Conservation (phyloP, 2,797 vertebrate species). For the Aselliscus stoliczkanus region DNA sequence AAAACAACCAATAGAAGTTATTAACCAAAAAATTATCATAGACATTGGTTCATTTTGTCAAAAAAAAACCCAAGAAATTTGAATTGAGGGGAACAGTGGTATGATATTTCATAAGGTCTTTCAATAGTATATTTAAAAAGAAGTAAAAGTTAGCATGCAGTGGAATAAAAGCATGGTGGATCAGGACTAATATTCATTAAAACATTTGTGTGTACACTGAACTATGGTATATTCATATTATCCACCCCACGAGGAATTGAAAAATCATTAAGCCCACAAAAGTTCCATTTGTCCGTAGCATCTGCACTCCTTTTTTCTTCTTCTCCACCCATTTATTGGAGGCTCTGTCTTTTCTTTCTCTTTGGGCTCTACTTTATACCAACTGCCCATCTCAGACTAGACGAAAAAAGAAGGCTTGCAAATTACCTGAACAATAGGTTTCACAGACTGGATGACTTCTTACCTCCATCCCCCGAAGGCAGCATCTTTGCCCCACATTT, state of each 20-base stretch:
- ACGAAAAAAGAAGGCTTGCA: not conserved
- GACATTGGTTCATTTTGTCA: not conserved
- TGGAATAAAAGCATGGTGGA: not conserved
- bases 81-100: not conserved
- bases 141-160: not conserved
- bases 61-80: not conserved
- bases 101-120: not conserved
- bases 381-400: not conserved
- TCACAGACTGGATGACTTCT: not conserved
- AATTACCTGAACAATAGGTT: not conserved
- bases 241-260: not conserved
- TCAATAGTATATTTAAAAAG: not conserved
- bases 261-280: conserved; percentile 19
- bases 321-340: not conserved
- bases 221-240: not conserved
- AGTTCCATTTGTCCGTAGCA: not conserved
- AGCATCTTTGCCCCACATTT: conserved; percentile 51
- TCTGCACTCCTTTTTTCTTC: not conserved
- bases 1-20: not conserved
- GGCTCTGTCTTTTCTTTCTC: not conserved
- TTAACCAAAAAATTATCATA: not conserved
- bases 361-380: not conserved
- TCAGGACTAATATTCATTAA: not conserved
- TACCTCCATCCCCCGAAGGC: not conserved
- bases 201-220: not conserved